phyloP scores from a whole-genome alignment of 2,888 invertebrate genomes.

The Agrotis exclamationis region DNA sequence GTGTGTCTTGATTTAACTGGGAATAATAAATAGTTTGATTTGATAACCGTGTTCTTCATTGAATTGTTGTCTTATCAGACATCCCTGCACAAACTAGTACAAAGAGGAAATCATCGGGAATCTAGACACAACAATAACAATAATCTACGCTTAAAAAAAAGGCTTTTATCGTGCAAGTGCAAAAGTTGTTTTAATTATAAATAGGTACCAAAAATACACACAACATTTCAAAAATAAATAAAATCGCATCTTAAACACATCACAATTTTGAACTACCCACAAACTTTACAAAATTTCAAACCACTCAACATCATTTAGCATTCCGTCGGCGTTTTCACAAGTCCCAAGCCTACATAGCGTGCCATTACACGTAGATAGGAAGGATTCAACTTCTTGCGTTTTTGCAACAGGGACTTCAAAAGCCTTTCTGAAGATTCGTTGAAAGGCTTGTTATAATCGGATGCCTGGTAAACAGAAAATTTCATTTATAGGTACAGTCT shows the following conservation, averaged over 20 bases:
- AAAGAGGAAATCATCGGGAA: no score
- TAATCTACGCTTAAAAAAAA: no score
- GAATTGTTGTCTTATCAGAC: no score
- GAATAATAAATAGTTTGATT: no score
- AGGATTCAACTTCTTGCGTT: conserved; percentile 84
- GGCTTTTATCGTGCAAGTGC: no score
- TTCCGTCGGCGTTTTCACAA: conserved; percentile 75
- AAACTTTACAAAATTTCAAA: conserved; percentile 16
- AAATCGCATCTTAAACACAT: conserved; percentile 29
- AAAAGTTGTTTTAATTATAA: no score
- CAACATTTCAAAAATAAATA: conserved; percentile 10
- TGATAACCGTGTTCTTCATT: no score
- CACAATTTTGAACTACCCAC: conserved; percentile 25
- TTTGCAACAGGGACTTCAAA: conserved; percentile 80
- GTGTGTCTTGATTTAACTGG: no score
- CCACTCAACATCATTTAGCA: conserved; percentile 49
- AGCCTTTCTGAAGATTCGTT: conserved; percentile 81
- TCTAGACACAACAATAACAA: no score
- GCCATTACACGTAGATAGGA: conserved; percentile 88
- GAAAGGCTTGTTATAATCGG: conserved; percentile 84
- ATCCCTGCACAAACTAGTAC: no score
- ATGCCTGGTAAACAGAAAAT: conserved; percentile 76
- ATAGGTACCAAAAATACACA: no score
- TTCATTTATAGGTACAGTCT: not conserved
- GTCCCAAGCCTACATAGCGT: conserved; percentile 86